Evolutionary conservation across 1,140 invertebrate species (phyloP).

Genomic region (Tribolium castaneum): DNA sequence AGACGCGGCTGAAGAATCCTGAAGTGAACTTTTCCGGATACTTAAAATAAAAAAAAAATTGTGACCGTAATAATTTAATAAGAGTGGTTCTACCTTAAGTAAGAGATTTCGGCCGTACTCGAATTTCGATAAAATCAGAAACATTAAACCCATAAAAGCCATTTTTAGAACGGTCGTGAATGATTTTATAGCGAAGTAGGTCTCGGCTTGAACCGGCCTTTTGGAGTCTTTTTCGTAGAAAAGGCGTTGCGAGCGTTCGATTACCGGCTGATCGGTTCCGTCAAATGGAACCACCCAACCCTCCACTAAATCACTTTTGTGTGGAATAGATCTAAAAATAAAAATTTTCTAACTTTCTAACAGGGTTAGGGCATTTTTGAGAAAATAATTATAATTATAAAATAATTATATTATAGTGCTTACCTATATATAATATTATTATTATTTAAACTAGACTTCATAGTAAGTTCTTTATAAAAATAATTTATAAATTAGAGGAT

Average conservation of each 20-base stretch:
- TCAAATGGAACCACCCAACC: constrained; percentile 82
- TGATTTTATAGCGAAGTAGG: constrained; percentile 70
- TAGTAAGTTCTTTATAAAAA: too few relatives aligned
- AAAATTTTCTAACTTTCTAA: too few relatives aligned
- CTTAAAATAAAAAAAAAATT: constrained; percentile 43
- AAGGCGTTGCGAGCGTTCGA: constrained; percentile 79
- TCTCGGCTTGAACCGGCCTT: constrained; percentile 77
- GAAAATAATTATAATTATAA: too few relatives aligned
- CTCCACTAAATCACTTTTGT: constrained; percentile 70
- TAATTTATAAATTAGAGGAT: too few relatives aligned
- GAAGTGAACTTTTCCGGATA: constrained; percentile 77
- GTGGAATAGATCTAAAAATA: constrained; percentile 69
- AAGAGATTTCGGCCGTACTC: constrained; percentile 64
- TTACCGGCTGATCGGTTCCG: constrained; percentile 83
- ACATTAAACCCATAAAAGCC: constrained; percentile 70
- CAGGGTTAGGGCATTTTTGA: too few relatives aligned
- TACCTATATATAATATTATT: too few relatives aligned
- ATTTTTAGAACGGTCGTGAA: constrained; percentile 62
- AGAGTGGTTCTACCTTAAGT: background rate
- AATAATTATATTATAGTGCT: too few relatives aligned
- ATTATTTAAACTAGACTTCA: too few relatives aligned
- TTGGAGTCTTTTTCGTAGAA: constrained; percentile 76
- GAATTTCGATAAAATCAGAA: constrained; percentile 75
- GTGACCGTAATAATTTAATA: background rate
- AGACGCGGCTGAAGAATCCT: constrained; percentile 76